Evolutionary conservation across 2,888 invertebrate species (phyloP).

Genomic region (Apantesis nais): DNA sequence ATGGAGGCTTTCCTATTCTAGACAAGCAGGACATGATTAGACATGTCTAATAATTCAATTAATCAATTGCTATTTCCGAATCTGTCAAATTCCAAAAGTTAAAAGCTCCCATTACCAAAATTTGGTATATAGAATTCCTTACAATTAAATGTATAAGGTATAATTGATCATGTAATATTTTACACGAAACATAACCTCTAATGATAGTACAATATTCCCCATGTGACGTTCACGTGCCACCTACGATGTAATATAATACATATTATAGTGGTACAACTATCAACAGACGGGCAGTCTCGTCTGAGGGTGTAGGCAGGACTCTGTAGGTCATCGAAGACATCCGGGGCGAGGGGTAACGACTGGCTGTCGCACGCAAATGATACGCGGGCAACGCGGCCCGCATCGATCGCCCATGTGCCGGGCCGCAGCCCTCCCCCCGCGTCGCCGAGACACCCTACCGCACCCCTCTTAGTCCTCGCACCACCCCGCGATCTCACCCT

Average conservation of each 20-base stretch:
- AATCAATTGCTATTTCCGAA: not conserved
- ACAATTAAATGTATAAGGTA: slow-evolving; percentile 26
- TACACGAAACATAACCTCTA: slow-evolving; percentile 34
- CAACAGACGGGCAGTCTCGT: slow-evolving; percentile 28
- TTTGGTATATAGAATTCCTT: not conserved
- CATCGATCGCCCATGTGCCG: slow-evolving; percentile 77
- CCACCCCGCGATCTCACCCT: slow-evolving; percentile 42
- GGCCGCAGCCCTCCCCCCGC: slow-evolving; percentile 59
- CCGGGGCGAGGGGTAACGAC: slow-evolving; percentile 57
- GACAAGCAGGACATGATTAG: not conserved
- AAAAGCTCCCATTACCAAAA: too few species aligned
- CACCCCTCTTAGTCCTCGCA: slow-evolving; percentile 39
- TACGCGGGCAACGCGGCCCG: slow-evolving; percentile 74
- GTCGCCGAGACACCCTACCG: slow-evolving; percentile 39
- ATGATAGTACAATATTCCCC: slow-evolving; percentile 23
- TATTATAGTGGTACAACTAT: slow-evolving; percentile 29
- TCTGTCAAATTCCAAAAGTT: too few species aligned
- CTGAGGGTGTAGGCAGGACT: slow-evolving; percentile 34
- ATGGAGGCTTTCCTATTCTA: not conserved
- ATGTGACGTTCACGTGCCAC: slow-evolving; percentile 53
- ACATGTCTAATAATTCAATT: not conserved
- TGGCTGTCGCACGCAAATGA: slow-evolving; percentile 79
- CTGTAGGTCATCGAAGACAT: slow-evolving; percentile 59
- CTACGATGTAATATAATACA: slow-evolving; percentile 28
- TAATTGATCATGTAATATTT: slow-evolving; percentile 16